Evolutionary conservation across 1,140 invertebrate genomes (phyloP).

Genomic region (Vanessa atalanta): DNA sequence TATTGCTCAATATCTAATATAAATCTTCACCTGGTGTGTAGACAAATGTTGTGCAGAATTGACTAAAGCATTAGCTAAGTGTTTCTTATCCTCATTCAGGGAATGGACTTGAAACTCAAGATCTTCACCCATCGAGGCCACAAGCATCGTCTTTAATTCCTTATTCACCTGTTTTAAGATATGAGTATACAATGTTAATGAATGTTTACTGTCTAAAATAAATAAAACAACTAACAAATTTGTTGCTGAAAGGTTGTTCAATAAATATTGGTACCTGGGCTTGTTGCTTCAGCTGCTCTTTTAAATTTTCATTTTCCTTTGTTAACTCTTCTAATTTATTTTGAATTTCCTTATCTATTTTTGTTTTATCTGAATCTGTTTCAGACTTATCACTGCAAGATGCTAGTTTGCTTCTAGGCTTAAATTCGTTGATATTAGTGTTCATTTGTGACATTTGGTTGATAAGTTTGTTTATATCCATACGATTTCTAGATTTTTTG

Average conservation of each 20-base stretch:
- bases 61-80: conserved; percentile 90
- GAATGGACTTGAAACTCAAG: conserved; percentile 92
- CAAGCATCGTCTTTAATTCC: conserved; percentile 94
- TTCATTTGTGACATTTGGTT: conserved; percentile 85
- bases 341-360: conserved; percentile 66
- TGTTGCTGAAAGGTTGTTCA: too few species aligned
- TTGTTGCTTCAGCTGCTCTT: conserved; percentile 79
- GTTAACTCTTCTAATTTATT: conserved; percentile 62
- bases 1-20: too few species aligned
- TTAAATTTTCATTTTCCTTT: conserved; percentile 69
- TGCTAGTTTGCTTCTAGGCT: conserved; percentile 71
- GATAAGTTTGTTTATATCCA: conserved; percentile 86
- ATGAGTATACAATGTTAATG: conserved; percentile 8
- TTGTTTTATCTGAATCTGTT: conserved; percentile 43
- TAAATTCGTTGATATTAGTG: conserved; percentile 77
- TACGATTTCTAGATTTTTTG: conserved; percentile 83
- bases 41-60: conserved; percentile 91
- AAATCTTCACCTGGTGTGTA: conserved; percentile 85
- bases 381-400: conserved; percentile 78
- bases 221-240: background rate
- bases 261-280: conserved; percentile 62
- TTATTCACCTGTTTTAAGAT: conserved; percentile 88
- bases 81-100: conserved; percentile 94
- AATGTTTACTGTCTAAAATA: background rate
- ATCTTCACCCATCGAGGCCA: conserved; percentile 97